phyloP scores from a whole-genome alignment of 2,888 invertebrate species.

The Marasmarcha lunaedactyla region DNA sequence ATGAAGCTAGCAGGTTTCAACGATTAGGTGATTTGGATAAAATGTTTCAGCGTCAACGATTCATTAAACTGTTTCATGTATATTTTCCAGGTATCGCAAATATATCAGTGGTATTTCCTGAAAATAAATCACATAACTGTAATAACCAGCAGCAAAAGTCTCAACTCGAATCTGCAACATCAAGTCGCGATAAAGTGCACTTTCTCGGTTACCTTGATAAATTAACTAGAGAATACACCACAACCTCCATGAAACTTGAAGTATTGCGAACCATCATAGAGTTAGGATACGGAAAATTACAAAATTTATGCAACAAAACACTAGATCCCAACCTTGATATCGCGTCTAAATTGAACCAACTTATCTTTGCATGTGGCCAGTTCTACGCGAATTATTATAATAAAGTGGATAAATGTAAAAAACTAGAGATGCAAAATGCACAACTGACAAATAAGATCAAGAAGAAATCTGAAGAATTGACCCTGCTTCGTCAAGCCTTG shows the following conservation, averaged over 20 bases:
- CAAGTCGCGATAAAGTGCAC: too few species aligned
- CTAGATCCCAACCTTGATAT: slow-evolving; percentile 19
- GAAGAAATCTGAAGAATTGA: not conserved
- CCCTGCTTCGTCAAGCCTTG: not conserved
- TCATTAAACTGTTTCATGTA: too few species aligned
- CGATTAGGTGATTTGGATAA: too few species aligned
- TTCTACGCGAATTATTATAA: slow-evolving; percentile 33
- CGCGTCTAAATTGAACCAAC: slow-evolving; percentile 28
- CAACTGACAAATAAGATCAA: slow-evolving; percentile 32
- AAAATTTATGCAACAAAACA: slow-evolving; percentile 23
- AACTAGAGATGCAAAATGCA: slow-evolving; percentile 31
- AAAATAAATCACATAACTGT: too few species aligned
- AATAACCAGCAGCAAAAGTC: too few species aligned
- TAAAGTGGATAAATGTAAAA: slow-evolving; percentile 23
- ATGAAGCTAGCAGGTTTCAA: too few species aligned
- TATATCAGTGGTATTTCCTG: too few species aligned
- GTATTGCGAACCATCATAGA: slow-evolving; percentile 27
- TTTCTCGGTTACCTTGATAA: slow-evolving; percentile 7
- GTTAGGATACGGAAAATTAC: slow-evolving; percentile 32
- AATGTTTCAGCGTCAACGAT: too few species aligned
- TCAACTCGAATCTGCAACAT: too few species aligned
- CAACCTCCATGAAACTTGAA: slow-evolving; percentile 23
- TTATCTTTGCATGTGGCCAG: slow-evolving; percentile 33
- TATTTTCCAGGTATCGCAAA: too few species aligned
- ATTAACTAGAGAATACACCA: slow-evolving; percentile 24